Evolutionary conservation across 53 echinoderm and acorn worm species (phyloP).

Genomic region (Echinometra lucunter): DNA sequence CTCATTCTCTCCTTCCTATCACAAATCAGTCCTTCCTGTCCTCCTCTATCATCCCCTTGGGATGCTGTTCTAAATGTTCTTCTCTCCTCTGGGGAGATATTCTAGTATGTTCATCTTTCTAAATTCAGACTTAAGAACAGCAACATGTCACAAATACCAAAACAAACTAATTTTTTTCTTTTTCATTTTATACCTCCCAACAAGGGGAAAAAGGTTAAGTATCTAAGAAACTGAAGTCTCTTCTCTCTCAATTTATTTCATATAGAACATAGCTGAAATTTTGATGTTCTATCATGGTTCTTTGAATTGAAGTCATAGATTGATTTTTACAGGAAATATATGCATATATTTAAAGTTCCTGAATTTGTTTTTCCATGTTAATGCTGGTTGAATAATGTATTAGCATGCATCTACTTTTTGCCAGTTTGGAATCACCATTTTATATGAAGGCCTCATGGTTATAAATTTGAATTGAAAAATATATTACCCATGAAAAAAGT

Average conservation of each 20-base stretch:
- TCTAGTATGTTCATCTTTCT: not conserved
- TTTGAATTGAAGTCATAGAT: not conserved
- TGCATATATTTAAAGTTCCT: no score
- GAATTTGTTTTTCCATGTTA: not conserved
- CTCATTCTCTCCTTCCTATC: constrained; percentile 5
- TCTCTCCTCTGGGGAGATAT: not conserved
- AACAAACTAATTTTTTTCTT: constrained; percentile 61
- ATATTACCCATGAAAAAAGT: not conserved
- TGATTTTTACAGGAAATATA: not conserved
- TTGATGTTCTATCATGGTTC: not conserved
- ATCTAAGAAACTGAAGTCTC: not conserved
- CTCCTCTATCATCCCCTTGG: not conserved
- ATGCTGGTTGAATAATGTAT: not conserved
- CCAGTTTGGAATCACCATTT: no score
- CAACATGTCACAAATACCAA: constrained; percentile 48
- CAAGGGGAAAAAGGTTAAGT: constrained; percentile 27
- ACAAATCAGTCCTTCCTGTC: not conserved
- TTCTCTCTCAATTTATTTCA: not conserved
- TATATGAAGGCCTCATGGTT: no score
- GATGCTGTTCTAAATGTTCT: not conserved
- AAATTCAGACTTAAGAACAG: constrained; percentile 13
- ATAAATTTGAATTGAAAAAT: no score
- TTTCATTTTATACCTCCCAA: not conserved
- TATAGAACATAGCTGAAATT: not conserved
- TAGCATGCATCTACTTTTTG: no score